phyloP scores from a whole-genome alignment of 2,888 invertebrate species.

The Drosophila peninsularis region DNA sequence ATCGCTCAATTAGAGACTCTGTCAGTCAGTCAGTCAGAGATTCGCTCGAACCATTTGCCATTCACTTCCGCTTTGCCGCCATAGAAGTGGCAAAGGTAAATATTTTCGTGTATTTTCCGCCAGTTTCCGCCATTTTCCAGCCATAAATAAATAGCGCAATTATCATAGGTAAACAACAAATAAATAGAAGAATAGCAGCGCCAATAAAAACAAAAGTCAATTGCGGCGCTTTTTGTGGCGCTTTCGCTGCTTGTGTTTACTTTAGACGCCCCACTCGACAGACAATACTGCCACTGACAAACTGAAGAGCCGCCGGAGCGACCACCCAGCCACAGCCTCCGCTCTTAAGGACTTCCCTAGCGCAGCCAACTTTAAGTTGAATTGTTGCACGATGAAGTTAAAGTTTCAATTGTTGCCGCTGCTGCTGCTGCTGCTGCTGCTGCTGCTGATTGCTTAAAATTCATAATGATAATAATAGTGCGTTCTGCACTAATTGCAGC shows the following conservation, averaged over 20 bases:
- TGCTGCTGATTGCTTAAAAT: constrained; percentile 72
- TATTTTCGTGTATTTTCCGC: not conserved
- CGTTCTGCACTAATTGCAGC: constrained; percentile 75
- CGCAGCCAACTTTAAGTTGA: constrained; percentile 56
- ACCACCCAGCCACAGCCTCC: too few relatives aligned
- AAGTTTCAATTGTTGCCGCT: constrained; percentile 23
- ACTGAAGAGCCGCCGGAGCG: not conserved
- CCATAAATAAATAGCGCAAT: constrained; percentile 75
- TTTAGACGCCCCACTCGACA: constrained; percentile 33
- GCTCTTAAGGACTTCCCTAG: not conserved
- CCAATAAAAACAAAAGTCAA: constrained; percentile 70
- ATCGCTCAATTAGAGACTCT: not conserved
- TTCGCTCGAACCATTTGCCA: constrained; percentile 14
- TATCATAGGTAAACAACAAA: constrained; percentile 77
- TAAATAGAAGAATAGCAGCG: constrained; percentile 53
- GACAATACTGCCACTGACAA: constrained; percentile 7
- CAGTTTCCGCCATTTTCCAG: constrained; percentile 11
- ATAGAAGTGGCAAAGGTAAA: not conserved
- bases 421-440: constrained; percentile 17
- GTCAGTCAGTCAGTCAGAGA: not conserved
- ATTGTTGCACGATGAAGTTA: constrained; percentile 46
- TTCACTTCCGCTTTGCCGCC: constrained; percentile 5
- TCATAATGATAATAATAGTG: constrained; percentile 77
- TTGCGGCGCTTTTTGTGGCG: constrained; percentile 56
- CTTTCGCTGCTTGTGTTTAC: constrained; percentile 45